Evolutionary conservation across 2,797 vertebrate species (phyloP), one percentile per base, ranked within the genome.

Genomic region (Danio jaintianensis): DNA sequence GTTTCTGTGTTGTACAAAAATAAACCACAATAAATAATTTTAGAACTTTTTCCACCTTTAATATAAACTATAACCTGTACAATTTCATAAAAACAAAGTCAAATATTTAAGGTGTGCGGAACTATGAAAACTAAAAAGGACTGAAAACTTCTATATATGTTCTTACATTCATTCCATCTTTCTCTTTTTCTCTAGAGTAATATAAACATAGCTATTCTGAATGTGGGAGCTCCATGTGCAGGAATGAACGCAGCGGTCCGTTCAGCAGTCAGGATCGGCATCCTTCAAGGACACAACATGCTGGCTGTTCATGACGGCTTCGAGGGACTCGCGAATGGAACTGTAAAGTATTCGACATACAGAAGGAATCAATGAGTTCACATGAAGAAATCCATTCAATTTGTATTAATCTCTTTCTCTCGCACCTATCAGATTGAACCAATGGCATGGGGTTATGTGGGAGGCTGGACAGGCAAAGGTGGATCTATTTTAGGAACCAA

Each of bases 241-340:
- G 97, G 97, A 7, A 99, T 99, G 96, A 98, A 98, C 0, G 95
- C 97, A 0, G 96, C 97, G 0, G 97, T 98, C 13, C 93, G 97
- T 4, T 87, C 96, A 0, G 93, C 95, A 0, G 96, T 97, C 71
- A 93, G 96, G 78, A 97, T 98, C 0, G 97, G 96, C 3, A 92
- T 98, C 85, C 95, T 96, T 86, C 95, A 98, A 61, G 97, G 97
- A 22, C 97, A 98, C 90, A 92, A 78, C 43, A 95, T 99, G 95
- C 85, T 98, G 52, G 96, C 94, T 0, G 93, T 98, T 50, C 93
- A 98, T 0, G 97, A 99, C 0, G 97, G 97, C 85, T 98, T 98
- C 2, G 96, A 98, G 13, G 97, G 97, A 7, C 94, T 99, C 73
- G 96, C 96, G 61, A 89, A 92, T 0, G 96, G 97, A 72, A 92